Conservation (phyloP, 2,797 vertebrate species). For the Acropternis orthonyx region DNA sequence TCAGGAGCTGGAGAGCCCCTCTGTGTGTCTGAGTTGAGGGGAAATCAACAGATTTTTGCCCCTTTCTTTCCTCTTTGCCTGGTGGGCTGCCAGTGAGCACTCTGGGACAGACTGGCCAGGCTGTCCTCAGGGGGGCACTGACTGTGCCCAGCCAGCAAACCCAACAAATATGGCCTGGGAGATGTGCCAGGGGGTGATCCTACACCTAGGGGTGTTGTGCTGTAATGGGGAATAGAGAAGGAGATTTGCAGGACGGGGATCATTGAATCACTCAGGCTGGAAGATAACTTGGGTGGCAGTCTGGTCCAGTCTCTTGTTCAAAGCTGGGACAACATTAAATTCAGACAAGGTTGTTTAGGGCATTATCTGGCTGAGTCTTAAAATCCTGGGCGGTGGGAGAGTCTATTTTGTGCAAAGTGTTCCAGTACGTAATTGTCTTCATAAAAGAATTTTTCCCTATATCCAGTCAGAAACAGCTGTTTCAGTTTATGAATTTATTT, state of each 20-base stretch:
- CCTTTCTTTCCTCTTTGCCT: background rate
- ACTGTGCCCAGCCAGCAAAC: background rate
- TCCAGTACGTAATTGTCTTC: background rate
- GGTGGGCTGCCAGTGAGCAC: background rate
- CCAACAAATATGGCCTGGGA: background rate
- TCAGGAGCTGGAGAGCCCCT: background rate
- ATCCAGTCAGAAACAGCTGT: background rate
- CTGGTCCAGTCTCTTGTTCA: background rate
- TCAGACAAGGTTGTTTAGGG: background rate
- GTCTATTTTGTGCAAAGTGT: background rate
- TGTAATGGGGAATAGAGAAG: background rate
- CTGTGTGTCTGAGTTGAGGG: background rate
- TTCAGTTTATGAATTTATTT: background rate
- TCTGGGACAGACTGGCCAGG: background rate
- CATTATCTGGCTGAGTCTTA: background rate
- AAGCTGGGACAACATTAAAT: background rate
- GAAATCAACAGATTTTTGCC: background rate
- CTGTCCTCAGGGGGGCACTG: background rate
- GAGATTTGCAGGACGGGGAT: background rate
- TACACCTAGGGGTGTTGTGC: background rate
- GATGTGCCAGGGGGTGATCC: background rate
- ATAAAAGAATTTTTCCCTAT: background rate
- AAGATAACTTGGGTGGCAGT: background rate
- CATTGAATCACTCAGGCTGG: background rate
- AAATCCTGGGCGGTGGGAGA: background rate